These are phyloP conservation scores for Nomada hirtipes DNA, from an alignment of 2,888 invertebrate genomes.

Conservation along the genomic window DNA sequence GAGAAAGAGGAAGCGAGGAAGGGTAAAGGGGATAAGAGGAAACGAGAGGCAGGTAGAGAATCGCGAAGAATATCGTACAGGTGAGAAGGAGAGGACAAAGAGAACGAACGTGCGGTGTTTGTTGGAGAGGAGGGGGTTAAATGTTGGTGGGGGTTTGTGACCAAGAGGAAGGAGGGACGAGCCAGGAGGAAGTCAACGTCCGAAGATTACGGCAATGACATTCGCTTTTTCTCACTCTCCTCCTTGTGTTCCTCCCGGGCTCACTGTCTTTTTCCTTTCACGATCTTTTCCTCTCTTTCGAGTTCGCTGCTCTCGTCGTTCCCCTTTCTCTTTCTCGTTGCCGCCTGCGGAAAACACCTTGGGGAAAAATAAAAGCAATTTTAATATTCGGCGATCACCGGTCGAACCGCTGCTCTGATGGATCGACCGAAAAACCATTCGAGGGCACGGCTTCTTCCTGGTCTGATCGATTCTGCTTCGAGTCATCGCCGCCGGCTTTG, in stretches of 20 bases:
- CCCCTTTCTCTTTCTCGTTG: conserved; percentile 17
- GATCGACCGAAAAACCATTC: conserved; percentile 7
- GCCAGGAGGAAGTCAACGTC: conserved; percentile 83
- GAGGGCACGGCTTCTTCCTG: background rate
- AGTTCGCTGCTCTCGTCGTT: conserved; percentile 18
- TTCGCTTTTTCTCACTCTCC: conserved; percentile 83
- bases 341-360: conserved; percentile 36
- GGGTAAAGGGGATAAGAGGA: conserved; percentile 42
- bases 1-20: conserved; percentile 34
- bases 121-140: conserved; percentile 30
- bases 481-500: too few relatives aligned
- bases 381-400: conserved; percentile 32
- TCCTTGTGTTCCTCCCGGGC: conserved; percentile 74
- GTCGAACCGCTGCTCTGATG: background rate
- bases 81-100: conserved; percentile 61
- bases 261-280: conserved; percentile 66
- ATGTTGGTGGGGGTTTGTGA: conserved; percentile 52
- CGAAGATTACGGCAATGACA: conserved; percentile 85
- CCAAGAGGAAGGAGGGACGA: conserved; percentile 71
- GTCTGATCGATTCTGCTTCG: background rate
- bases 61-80: conserved; percentile 45
- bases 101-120: conserved; percentile 34
- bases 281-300: conserved; percentile 44
- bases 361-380: conserved; percentile 22
- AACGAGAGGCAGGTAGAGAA: conserved; percentile 49